phyloP scores from a whole-genome alignment of 2,888 invertebrate genomes.

The Diadromus collaris region DNA sequence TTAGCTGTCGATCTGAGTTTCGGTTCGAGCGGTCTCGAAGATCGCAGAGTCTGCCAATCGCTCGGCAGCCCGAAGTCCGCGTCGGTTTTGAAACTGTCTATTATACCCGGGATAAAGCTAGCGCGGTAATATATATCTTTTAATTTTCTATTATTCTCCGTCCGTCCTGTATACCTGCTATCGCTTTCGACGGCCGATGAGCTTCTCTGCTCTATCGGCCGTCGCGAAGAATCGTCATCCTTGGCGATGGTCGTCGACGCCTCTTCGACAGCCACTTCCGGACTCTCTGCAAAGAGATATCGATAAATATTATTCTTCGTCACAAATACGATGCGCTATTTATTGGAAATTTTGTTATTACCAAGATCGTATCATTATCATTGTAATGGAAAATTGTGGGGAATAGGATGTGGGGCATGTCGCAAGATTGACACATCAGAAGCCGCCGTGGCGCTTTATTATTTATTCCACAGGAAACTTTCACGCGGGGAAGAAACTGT shows the following conservation, averaged over 20 bases:
- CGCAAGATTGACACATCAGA: background rate
- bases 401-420: conserved; percentile 13
- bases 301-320: conserved; percentile 19
- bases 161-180: conserved; percentile 78
- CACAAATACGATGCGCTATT: background rate
- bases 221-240: conserved; percentile 59
- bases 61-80: conserved; percentile 45
- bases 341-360: background rate
- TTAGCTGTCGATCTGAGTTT: background rate
- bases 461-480: conserved; percentile 52
- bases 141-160: conserved; percentile 69
- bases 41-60: conserved; percentile 32
- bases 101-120: conserved; percentile 57
- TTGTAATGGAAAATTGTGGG: conserved; percentile 21
- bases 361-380: background rate
- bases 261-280: conserved; percentile 65
- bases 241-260: conserved; percentile 54
- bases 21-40: conserved; percentile 23
- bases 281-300: conserved; percentile 61
- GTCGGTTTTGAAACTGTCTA: conserved; percentile 53
- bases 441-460: conserved; percentile 19
- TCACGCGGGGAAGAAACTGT: conserved; percentile 56
- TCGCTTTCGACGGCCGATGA: conserved; percentile 68
- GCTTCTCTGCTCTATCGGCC: conserved; percentile 58
- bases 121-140: conserved; percentile 64